Base-by-base conservation (phyloP, 2,888 invertebrate genomes). In the Apoderus coryli region DNA sequence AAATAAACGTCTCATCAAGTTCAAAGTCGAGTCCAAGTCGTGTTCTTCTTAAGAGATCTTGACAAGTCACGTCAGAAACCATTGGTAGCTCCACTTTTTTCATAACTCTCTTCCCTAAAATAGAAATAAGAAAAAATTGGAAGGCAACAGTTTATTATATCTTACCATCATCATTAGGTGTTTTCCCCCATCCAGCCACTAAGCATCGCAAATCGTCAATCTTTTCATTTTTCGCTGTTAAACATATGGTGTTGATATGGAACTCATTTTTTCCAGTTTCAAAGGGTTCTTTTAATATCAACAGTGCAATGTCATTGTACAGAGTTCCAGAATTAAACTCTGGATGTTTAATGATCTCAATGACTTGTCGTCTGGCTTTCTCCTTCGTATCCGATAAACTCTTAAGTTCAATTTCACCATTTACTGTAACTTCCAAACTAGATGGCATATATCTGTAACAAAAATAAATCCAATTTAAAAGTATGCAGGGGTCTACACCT, bases 391-490 rank as follows among this genome's bases (percentile, higher is more conserved):
- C n/a, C n/a, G n/a, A n/a, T n/a, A n/a, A n/a, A n/a, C n/a, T n/a
- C n/a, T n/a, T n/a, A 57, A 0, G 73, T 72, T 54, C 76, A 73
- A 0, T 79, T 72, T 57, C 78, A 76, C 81, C 81, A 78, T 52
- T 82, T 77, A 0, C 79, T 76, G 1, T 75, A 69, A 70, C 57
- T 44, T 61, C 63, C 16, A 47, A 35, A 10, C 37, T 28, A 1
- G 27, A 13, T 1, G 36, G 29, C 24, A 33, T 30, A 10, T 30
- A 29, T 24, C 42, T 42, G 15, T 12, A 36, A 34, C 24, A n/a
- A n/a, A n/a, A n/a, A n/a, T n/a, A n/a, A n/a, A n/a, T n/a, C n/a
- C n/a, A n/a, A n/a, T n/a, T n/a, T n/a, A n/a, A n/a, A n/a, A n/a
- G n/a, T n/a, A n/a, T n/a, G n/a, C n/a, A n/a, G n/a, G n/a, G n/a